Evolutionary conservation across 2,797 vertebrate genomes (phyloP).

Genomic region (Delichon dasypus): DNA sequence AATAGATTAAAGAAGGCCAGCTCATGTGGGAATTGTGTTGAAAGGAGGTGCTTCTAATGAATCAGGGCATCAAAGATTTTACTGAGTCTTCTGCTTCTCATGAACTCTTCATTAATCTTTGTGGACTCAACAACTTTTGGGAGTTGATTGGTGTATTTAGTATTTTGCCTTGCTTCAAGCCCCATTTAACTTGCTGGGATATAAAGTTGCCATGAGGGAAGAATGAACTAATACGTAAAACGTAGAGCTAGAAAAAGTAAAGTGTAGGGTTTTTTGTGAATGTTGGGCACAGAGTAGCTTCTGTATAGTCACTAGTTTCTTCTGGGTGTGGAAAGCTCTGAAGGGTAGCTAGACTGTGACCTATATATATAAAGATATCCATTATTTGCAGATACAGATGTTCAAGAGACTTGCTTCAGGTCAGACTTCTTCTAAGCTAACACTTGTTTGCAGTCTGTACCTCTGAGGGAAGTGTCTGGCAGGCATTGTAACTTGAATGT

Average conservation of each 20-base stretch:
- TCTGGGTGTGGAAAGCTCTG: background rate
- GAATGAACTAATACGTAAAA: background rate
- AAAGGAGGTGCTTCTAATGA: background rate
- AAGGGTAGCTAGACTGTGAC: background rate
- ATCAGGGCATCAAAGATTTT: background rate
- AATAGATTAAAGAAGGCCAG: background rate
- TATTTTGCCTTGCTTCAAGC: background rate
- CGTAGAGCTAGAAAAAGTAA: background rate
- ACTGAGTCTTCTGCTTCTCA: background rate
- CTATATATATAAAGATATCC: background rate
- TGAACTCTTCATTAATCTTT: background rate
- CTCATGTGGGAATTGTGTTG: background rate
- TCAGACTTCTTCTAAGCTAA: background rate
- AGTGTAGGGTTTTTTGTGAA: background rate
- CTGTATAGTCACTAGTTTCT: background rate
- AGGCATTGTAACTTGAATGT: background rate
- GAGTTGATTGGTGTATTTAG: background rate
- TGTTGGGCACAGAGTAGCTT: background rate
- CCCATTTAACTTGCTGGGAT: background rate
- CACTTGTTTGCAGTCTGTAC: background rate
- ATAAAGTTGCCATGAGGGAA: background rate
- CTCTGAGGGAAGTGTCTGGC: background rate
- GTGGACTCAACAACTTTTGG: background rate
- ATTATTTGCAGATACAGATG: background rate
- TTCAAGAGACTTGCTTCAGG: background rate